Evolutionary conservation across 2,888 invertebrate species (phyloP), one percentile per base, ranked within the genome.

Genomic region (Pristionchus mayeri): DNA sequence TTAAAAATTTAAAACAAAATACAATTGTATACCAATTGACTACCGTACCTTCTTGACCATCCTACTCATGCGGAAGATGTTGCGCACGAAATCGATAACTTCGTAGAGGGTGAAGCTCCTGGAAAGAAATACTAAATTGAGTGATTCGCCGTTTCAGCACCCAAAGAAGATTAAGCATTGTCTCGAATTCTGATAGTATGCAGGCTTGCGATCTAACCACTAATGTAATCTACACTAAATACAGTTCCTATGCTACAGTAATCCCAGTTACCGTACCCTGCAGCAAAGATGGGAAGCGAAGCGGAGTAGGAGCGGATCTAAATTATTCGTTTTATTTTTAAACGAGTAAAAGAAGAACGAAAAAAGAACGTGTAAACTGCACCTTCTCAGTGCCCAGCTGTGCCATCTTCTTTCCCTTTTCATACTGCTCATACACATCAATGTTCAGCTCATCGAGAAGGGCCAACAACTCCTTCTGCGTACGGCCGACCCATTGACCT

Each of bases 401-500:
- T 85, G 90, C 88, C 84, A 89, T 81, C 85, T 92, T 92, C 11
- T 85, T 88, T 34, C 92, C 91, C 83, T 88, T 89, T 85, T 90
- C 90, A 75, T 86, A 88, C 78, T 44, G 44, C 44, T 44, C 44
- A 18, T 3, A 79, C 63, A 82, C 24, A 34, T 82, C 81, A 21
- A 82, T 82, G 30, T 82, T 82, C 27, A 82, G 63, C 34, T 82
- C 81, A 16, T 82, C 37, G 7, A 82, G 63, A 3, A 82, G 86
- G 24, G 93, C 88, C 52, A 93, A 87, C 11, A 94, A 88, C 57
- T 93, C 90, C 84, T 92, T 90, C 87, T 94, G 94, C 6, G 93
- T 92, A 13, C 93, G 91, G 4, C 93, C 93, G 21, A 94, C 93
- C 90, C 93, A 94, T 24, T 94, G 93, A 9, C 93, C 94, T 87